Conservation (phyloP, 2,888 invertebrate genomes). For the Apodemia duryi region DNA sequence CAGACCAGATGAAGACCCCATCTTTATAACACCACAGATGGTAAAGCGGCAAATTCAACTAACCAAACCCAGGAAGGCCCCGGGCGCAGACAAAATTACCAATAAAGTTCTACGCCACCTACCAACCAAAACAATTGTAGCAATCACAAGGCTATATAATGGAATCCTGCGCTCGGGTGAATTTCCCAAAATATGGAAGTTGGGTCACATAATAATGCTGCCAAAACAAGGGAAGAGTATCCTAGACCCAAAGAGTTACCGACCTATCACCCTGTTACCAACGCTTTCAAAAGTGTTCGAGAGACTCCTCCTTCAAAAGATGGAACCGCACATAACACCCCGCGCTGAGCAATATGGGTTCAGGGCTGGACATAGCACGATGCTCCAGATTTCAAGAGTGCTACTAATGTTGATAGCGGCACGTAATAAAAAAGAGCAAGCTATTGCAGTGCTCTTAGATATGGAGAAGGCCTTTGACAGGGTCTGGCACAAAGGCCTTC, state of each 20-base stretch:
- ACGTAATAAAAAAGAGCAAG: constrained; percentile 24
- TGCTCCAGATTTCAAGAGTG: constrained; percentile 35
- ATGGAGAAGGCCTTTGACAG: no score
- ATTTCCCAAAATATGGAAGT: no score
- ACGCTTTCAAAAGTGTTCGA: constrained; percentile 21
- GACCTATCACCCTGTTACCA: constrained; percentile 35
- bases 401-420: constrained; percentile 29
- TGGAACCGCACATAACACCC: constrained; percentile 18
- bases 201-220: no score
- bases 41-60: background rate
- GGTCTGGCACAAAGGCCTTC: no score
- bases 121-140: constrained; percentile 15
- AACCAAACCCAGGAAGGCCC: background rate
- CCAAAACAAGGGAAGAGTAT: constrained; percentile 30
- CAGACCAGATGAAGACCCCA: constrained; percentile 2
- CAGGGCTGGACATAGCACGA: constrained; percentile 32
- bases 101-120: constrained; percentile 23
- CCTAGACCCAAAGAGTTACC: constrained; percentile 28
- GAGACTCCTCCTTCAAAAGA: constrained; percentile 20
- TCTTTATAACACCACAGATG: constrained; percentile 21
- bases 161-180: no score
- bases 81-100: background rate
- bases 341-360: constrained; percentile 32
- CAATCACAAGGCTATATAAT: constrained; percentile 22
- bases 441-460: constrained; percentile 2